Conservation (phyloP, 2,113 vertebrate genomes). For the Apteryx owenii region DNA sequence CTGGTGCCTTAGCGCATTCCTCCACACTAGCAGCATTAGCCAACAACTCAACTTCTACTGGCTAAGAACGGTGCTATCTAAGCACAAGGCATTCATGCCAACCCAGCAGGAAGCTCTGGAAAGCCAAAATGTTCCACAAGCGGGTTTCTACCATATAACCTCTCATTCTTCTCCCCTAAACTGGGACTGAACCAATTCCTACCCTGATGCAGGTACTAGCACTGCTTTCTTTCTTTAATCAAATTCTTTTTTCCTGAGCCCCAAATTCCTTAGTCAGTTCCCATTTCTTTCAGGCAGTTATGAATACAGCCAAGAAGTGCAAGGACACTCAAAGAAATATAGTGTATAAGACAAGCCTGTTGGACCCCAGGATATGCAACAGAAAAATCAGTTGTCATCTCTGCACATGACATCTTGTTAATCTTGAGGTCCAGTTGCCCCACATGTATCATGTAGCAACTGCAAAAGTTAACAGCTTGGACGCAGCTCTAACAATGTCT, state of each 20-base stretch:
- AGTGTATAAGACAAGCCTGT: rapidly evolving
- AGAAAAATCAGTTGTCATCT: neutral
- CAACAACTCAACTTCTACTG: neutral
- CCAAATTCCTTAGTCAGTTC: neutral
- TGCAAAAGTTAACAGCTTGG: neutral
- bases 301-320: neutral
- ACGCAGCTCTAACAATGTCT: neutral
- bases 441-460: neutral
- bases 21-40: neutral
- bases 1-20: neutral
- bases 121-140: neutral
- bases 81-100: neutral
- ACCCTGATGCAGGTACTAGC: neutral
- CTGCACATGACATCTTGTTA: neutral
- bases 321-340: neutral
- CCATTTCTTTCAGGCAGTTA: neutral
- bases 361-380: neutral
- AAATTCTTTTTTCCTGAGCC: neutral
- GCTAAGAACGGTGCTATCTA: neutral
- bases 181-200: neutral
- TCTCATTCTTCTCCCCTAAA: too few species aligned
- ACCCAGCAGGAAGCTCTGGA: neutral
- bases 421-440: neutral
- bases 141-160: neutral
- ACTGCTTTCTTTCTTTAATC: neutral